Evolutionary conservation across 2,113 vertebrate species (phyloP).

Genomic region (Takifugu bimaculatus): DNA sequence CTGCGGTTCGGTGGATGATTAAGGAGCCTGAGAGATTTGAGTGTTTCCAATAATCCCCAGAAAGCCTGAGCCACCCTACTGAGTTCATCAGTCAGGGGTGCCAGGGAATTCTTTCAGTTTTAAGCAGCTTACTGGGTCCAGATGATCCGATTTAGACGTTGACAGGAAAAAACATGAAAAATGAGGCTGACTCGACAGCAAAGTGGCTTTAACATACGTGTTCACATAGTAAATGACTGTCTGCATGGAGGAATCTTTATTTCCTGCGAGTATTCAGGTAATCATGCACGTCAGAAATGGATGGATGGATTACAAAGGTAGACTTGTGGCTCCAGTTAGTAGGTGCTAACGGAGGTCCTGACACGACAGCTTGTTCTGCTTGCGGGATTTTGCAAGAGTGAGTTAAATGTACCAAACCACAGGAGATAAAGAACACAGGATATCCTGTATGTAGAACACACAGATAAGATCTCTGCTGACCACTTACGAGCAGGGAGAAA

Average conservation of each 20-base stretch:
- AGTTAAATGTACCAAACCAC: conserved; percentile 20
- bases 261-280: no score
- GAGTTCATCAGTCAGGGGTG: conserved; percentile 61
- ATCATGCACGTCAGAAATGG: no score
- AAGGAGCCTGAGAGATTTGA: conserved; percentile 63
- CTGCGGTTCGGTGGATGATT: conserved; percentile 22
- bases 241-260: no score
- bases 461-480: neutral
- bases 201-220: no score
- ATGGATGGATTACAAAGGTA: no score
- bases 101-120: conserved; percentile 63
- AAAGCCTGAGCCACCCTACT: conserved; percentile 45
- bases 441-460: conserved; percentile 42
- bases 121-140: conserved; percentile 72
- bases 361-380: neutral
- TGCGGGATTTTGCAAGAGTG: conserved; percentile 32
- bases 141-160: conserved; percentile 64
- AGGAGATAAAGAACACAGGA: conserved; percentile 39
- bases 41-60: conserved; percentile 61
- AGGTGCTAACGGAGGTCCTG: neutral
- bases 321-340: no score
- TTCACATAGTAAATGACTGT: no score
- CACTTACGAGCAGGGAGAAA: no score
- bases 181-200: neutral
- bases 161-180: conserved; percentile 44